These are phyloP conservation scores for Phasia obesa DNA, from an alignment of 2,888 invertebrate genomes.

Conservation along the genomic window DNA sequence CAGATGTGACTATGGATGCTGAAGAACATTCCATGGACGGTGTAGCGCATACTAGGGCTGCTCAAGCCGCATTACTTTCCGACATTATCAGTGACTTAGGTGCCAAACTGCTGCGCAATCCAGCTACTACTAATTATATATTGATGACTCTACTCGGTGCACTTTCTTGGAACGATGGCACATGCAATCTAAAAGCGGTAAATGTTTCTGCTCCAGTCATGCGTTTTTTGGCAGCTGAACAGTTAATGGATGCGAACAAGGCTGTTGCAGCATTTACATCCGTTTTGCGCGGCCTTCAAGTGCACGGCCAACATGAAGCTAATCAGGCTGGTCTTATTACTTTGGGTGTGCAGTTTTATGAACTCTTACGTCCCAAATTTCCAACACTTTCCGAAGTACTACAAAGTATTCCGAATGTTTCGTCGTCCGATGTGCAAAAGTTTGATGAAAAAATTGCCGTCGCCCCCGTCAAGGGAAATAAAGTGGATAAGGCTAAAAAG, in stretches of 20 bases:
- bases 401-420: conserved; percentile 92
- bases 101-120: conserved; percentile 87
- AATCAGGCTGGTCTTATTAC: conserved; percentile 91
- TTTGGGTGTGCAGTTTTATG: conserved; percentile 93
- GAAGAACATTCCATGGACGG: conserved; percentile 89
- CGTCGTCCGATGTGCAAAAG: conserved; percentile 90
- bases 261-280: conserved; percentile 90
- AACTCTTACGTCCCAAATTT: conserved; percentile 90
- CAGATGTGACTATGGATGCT: conserved; percentile 84
- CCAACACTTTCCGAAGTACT: conserved; percentile 86
- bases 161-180: conserved; percentile 94
- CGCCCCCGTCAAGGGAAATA: conserved; percentile 87
- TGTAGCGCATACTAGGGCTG: conserved; percentile 83
- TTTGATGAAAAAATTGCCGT: conserved; percentile 92
- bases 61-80: conserved; percentile 84
- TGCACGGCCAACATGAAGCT: conserved; percentile 95
- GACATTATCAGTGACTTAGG: conserved; percentile 93
- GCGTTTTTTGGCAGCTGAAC: conserved; percentile 86
- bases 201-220: conserved; percentile 88
- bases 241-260: conserved; percentile 86
- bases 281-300: conserved; percentile 90
- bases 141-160: conserved; percentile 86
- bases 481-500: conserved; percentile 94
- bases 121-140: conserved; percentile 86
- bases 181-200: conserved; percentile 91